These are phyloP conservation scores for Agapornis canus DNA, from an alignment of 2,797 vertebrate genomes.

Conservation along the genomic window DNA sequence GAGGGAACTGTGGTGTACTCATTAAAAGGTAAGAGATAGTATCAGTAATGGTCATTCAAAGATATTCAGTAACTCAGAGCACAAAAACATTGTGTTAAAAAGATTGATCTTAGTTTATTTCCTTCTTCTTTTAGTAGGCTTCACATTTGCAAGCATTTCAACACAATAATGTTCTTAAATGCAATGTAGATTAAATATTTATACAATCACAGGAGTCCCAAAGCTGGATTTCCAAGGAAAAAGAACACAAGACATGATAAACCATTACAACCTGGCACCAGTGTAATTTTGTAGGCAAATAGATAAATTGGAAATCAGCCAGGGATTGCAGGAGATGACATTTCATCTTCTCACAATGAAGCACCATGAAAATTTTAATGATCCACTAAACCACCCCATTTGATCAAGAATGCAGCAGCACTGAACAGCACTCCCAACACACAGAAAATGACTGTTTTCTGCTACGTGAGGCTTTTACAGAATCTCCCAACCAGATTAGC, in stretches of 20 bases:
- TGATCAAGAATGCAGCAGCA: neutral
- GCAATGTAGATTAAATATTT: neutral
- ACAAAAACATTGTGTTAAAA: neutral
- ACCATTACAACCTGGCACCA: neutral
- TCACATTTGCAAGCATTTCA: neutral
- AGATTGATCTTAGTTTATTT: neutral
- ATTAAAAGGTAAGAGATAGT: neutral
- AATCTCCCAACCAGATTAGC: neutral
- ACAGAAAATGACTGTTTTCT: neutral
- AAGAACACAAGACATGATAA: neutral
- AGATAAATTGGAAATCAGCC: neutral
- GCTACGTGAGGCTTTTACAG: neutral
- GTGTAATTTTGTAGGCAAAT: neutral
- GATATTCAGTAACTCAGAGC: neutral
- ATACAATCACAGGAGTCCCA: neutral
- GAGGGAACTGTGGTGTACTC: neutral
- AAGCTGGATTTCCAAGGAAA: neutral
- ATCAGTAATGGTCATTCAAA: neutral
- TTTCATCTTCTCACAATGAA: neutral
- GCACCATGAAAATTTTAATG: neutral
- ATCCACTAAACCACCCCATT: neutral
- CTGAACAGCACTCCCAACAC: neutral
- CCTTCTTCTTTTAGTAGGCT: neutral
- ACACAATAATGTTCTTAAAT: neutral
- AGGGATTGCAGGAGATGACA: neutral